Evolutionary conservation across 2,797 vertebrate genomes (phyloP).

Genomic region (Rhynchonycteris naso): DNA sequence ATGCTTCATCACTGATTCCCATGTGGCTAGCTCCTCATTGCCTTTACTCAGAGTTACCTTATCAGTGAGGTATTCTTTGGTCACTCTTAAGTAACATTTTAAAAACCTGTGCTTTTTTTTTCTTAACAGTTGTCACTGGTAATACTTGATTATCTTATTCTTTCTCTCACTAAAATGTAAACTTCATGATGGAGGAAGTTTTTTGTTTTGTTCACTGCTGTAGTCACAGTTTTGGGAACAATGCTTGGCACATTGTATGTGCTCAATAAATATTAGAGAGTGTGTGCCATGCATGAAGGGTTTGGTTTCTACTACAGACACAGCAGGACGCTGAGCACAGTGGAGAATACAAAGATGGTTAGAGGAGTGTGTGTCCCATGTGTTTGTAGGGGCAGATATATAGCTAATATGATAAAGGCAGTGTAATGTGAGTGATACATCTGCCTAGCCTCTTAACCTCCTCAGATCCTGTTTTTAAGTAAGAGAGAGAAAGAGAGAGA

Average conservation of each 20-base stretch:
- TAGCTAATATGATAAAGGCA: neutral
- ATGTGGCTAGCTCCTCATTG: neutral
- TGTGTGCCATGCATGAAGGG: neutral
- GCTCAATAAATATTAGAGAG: constrained; percentile 4
- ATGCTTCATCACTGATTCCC: neutral
- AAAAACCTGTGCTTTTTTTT: constrained; percentile 5
- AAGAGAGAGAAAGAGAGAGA: too few relatives aligned
- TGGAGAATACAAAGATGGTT: neutral
- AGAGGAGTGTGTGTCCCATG: neutral
- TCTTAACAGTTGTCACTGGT: neutral
- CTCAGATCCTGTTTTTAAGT: neutral
- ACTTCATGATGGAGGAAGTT: neutral
- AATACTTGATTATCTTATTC: neutral
- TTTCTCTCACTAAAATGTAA: constrained; percentile 16
- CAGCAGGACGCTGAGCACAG: neutral
- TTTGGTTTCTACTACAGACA: constrained; percentile 20
- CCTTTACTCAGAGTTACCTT: constrained; percentile 24
- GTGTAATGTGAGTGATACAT: neutral
- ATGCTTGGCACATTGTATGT: neutral
- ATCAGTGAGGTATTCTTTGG: neutral
- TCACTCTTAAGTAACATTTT: neutral
- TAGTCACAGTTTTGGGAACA: neutral
- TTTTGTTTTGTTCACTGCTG: neutral
- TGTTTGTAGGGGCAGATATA: neutral
- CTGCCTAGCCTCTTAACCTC: neutral